A percentile compares a stretch with the other conserved stretches of the same genome.
Conservation (phyloP, 2,113 vertebrate species). For the Hoplias malabaricus region DNA sequence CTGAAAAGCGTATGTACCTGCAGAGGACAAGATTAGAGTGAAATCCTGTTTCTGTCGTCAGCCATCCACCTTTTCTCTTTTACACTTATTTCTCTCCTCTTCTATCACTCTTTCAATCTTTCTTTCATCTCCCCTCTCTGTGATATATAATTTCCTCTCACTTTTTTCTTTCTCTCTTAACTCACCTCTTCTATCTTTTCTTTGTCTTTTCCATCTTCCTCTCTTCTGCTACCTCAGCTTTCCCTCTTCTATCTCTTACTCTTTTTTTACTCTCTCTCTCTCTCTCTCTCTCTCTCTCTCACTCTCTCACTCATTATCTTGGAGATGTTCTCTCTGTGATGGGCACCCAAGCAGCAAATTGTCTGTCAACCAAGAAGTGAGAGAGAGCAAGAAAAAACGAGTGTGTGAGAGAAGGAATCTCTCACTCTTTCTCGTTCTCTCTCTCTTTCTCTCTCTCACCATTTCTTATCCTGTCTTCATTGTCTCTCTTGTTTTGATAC, state of each 20-base stretch:
- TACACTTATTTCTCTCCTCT: neutral
- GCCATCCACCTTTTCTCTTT: neutral
- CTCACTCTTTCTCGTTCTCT: no score
- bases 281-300: constrained; percentile 5
- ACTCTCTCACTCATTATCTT: constrained; percentile 22
- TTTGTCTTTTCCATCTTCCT: neutral
- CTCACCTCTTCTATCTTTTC: neutral
- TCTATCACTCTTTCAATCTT: neutral
- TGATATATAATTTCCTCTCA: no score
- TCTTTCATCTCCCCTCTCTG: neutral
- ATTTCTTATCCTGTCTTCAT: neutral
- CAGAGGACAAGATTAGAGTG: constrained; percentile 11
- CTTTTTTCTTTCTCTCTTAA: neutral
- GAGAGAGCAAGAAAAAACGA: neutral
- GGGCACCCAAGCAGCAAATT: constrained; percentile 55
- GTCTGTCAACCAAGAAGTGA: constrained; percentile 49
- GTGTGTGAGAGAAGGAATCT: neutral
- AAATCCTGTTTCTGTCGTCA: neutral
- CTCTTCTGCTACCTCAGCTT: neutral
- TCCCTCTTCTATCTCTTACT: neutral
- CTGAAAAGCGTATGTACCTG: neutral
- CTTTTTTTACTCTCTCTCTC: neutral
- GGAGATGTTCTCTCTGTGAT: constrained; percentile 30
- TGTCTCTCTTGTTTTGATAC: no score
- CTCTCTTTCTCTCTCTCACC: neutral